Evolutionary conservation across 2,113 vertebrate species (phyloP).

Genomic region (Oenanthe melanoleuca): DNA sequence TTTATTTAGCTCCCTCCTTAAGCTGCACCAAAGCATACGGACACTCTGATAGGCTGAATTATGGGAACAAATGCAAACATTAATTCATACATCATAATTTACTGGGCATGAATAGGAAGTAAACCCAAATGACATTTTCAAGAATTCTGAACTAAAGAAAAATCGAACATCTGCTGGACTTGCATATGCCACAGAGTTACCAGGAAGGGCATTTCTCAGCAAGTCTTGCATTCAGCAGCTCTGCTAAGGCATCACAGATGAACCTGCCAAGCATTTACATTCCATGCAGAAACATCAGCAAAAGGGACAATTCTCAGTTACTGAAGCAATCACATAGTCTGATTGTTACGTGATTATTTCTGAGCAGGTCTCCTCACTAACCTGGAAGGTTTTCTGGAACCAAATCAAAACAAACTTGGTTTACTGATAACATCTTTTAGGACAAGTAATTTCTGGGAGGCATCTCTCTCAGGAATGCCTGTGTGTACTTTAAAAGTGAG

Average conservation of each 20-base stretch:
- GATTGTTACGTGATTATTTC: background rate
- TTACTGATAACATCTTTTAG: background rate
- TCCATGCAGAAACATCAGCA: background rate
- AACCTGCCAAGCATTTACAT: background rate
- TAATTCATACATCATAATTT: background rate
- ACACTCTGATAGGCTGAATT: background rate
- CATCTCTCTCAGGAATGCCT: background rate
- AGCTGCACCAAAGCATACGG: background rate
- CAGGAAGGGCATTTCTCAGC: background rate
- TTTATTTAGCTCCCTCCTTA: background rate
- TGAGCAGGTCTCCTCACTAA: background rate
- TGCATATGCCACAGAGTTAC: background rate
- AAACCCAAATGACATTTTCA: background rate
- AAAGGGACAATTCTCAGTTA: background rate
- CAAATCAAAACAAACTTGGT: background rate
- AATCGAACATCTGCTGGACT: background rate
- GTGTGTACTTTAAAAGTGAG: background rate
- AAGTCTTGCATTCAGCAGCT: background rate
- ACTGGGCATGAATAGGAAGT: background rate
- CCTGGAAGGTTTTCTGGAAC: background rate
- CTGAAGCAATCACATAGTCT: background rate
- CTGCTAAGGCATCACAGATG: background rate
- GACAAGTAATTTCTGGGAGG: background rate
- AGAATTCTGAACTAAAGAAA: background rate
- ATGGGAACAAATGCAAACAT: background rate